phyloP scores from a whole-genome alignment of 2,113 vertebrate genomes.

The Brachypteracias leptosomus region DNA sequence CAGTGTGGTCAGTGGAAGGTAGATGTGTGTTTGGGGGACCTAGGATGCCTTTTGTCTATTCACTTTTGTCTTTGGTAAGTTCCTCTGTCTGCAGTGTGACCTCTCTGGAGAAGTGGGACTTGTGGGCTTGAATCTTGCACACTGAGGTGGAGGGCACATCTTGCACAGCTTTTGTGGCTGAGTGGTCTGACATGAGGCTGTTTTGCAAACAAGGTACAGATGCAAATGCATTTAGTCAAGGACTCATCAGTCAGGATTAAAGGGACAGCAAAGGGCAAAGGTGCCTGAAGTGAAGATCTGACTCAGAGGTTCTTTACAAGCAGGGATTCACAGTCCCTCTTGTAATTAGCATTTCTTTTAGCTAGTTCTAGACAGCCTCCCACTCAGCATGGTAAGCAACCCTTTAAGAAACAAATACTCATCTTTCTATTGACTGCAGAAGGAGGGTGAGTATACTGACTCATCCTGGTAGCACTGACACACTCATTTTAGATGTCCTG shows the following conservation, averaged over 20 bases:
- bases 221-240: not conserved
- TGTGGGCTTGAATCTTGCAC: not conserved
- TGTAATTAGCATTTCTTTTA: not conserved
- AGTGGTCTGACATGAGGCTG: not conserved
- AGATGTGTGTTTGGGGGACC: not conserved
- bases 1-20: accelerated
- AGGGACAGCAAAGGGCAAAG: not conserved
- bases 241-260: not conserved
- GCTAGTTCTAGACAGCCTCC: not conserved
- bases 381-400: not conserved
- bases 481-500: not conserved
- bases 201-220: not conserved
- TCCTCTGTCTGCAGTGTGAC: not conserved
- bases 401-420: not conserved
- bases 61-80: not conserved
- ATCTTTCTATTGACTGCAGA: not conserved
- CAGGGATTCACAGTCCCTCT: not conserved
- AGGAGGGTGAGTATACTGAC: not conserved
- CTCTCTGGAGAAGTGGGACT: not conserved
- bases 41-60: not conserved
- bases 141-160: not conserved
- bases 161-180: not conserved
- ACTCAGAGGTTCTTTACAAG: not conserved
- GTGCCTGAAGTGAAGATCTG: not conserved
- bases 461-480: not conserved